These are phyloP conservation scores for Lordiphosa mommai DNA, from an alignment of 1,140 invertebrate genomes.

Conservation along the genomic window DNA sequence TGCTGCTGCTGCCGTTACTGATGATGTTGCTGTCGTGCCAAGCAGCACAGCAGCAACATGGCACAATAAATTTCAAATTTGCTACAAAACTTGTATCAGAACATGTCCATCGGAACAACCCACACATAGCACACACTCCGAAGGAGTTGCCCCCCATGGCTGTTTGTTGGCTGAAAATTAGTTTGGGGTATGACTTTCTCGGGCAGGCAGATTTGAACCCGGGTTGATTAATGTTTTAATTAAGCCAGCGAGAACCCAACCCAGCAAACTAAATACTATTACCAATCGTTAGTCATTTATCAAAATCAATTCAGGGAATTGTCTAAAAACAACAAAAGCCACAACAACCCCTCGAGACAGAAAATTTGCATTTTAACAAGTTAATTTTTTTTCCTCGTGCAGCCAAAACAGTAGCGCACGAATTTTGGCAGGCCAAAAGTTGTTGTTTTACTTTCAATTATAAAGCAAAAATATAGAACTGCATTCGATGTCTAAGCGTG, in stretches of 20 bases:
- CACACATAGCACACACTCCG: conserved; percentile 39
- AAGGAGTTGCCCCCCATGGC: conserved; percentile 7
- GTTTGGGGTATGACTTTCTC: conserved; percentile 45
- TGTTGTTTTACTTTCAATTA: conserved; percentile 64
- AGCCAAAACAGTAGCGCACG: conserved; percentile 68
- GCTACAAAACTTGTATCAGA: conserved; percentile 75
- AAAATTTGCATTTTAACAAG: conserved; percentile 76
- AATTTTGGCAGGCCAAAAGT: conserved; percentile 42
- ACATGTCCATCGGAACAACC: conserved; percentile 70
- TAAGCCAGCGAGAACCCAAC: conserved; percentile 62
- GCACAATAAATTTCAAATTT: conserved; percentile 74
- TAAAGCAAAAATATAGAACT: conserved; percentile 24
- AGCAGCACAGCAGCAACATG: conserved; percentile 31
- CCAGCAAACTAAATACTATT: conserved; percentile 36
- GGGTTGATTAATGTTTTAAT: conserved; percentile 68
- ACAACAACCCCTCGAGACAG: conserved; percentile 51
- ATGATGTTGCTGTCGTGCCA: conserved; percentile 48
- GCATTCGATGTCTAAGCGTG: conserved; percentile 68
- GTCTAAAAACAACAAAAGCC: conserved; percentile 46
- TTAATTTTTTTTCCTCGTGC: conserved; percentile 59
- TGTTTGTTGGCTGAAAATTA: conserved; percentile 52
- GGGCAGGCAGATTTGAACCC: conserved; percentile 19
- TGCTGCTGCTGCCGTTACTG: conserved; percentile 39
- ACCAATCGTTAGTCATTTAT: conserved; percentile 67
- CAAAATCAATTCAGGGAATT: conserved; percentile 68